Conservation (phyloP, 92 coral and sea anemone species). For the Pocillopora grandis region DNA sequence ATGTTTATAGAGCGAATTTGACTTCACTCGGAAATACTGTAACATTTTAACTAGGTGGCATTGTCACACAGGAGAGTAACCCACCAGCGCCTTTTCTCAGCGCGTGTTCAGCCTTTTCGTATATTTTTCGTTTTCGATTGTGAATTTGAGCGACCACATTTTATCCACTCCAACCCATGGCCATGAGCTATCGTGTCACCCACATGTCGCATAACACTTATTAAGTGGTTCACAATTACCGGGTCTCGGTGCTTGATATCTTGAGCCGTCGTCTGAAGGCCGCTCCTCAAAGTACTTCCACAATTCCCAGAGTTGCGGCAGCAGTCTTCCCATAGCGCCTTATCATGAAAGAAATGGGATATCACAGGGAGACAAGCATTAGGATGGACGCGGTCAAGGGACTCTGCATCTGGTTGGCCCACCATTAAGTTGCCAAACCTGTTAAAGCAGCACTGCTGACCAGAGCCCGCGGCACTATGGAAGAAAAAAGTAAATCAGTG, state of each 20-base stretch:
- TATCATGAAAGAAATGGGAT: constrained; percentile 76
- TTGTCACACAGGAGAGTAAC: too few relatives aligned
- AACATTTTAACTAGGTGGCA: too few relatives aligned
- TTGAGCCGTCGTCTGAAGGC: constrained; percentile 86
- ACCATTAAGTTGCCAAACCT: constrained; percentile 71
- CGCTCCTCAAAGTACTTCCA: constrained; percentile 72
- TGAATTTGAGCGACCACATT: too few relatives aligned
- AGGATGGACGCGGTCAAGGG: constrained; percentile 77
- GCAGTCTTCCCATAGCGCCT: constrained; percentile 82
- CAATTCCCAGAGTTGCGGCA: constrained; percentile 63
- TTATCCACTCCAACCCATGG: too few relatives aligned
- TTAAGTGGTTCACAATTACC: constrained; percentile 29
- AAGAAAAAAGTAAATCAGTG: background rate
- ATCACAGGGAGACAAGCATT: constrained; percentile 73
- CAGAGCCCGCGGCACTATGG: constrained; percentile 69
- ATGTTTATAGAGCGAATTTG: too few relatives aligned
- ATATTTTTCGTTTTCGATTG: too few relatives aligned
- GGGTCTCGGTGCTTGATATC: constrained; percentile 82
- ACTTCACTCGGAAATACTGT: too few relatives aligned
- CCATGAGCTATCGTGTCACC: too few relatives aligned
- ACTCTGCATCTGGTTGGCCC: constrained; percentile 71
- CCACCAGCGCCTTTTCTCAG: too few relatives aligned
- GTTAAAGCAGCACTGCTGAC: constrained; percentile 88
- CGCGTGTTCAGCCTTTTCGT: too few relatives aligned
- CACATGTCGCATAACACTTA: background rate